Percentiles rank a stretch among this genome's conserved stretches.
phyloP scores from a whole-genome alignment of 2,888 invertebrate species.

The Drosophila fungiperda region DNA sequence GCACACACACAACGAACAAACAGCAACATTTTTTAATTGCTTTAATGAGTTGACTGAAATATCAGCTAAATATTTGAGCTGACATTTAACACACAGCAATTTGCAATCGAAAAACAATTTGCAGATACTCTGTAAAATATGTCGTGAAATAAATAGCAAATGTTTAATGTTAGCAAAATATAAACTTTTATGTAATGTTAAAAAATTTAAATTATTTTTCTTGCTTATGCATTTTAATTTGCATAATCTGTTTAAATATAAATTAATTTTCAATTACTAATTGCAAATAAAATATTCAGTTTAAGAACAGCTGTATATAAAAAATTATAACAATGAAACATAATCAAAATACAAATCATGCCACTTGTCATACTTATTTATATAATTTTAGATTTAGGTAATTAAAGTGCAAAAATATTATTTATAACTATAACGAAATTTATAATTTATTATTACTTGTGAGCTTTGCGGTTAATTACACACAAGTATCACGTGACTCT shows the following conservation, averaged over 20 bases:
- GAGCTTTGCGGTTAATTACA: conserved; percentile 45
- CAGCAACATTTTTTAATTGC: conserved; percentile 53
- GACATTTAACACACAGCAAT: no score
- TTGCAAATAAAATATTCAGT: no score
- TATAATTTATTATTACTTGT: conserved; percentile 40
- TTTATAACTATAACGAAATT: conserved; percentile 11
- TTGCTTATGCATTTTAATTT: background rate
- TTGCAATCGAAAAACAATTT: no score
- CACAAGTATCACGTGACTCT: background rate
- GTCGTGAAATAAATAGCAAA: no score
- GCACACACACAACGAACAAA: conserved; percentile 22
- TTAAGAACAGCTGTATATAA: no score
- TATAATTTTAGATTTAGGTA: background rate
- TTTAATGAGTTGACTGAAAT: conserved; percentile 55
- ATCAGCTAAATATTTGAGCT: conserved; percentile 50
- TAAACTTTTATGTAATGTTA: background rate
- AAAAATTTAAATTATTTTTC: background rate
- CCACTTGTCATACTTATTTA: no score
- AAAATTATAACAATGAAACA: background rate
- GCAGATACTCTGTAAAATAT: no score
- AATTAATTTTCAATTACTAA: no score
- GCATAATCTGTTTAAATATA: background rate
- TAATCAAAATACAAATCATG: background rate
- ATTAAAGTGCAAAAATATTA: conserved; percentile 8
- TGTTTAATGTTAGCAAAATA: background rate